Evolutionary conservation across 2,113 vertebrate species (phyloP).

Genomic region (Silurus meridionalis): DNA sequence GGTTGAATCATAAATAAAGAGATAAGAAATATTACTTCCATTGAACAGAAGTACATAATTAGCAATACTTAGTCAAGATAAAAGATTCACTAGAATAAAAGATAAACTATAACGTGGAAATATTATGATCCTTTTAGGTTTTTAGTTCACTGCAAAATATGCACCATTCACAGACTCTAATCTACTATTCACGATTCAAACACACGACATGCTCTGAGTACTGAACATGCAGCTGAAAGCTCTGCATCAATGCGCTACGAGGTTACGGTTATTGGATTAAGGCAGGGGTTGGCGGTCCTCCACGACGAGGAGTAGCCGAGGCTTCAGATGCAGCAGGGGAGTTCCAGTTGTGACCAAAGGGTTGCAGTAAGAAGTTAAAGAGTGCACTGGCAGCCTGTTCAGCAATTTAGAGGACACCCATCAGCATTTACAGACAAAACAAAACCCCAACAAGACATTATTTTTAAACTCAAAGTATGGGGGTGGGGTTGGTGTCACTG

Average conservation of each 20-base stretch:
- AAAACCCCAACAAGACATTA: constrained; percentile 41
- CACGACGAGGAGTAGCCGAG: neutral
- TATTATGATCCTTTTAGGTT: too few relatives aligned
- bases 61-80: neutral
- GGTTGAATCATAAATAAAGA: neutral
- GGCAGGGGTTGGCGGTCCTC: neutral
- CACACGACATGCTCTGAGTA: neutral
- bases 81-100: neutral
- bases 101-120: too few relatives aligned
- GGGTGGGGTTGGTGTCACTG: constrained; percentile 2
- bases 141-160: neutral
- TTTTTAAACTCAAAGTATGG: constrained; percentile 35
- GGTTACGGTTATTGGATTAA: neutral
- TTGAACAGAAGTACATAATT: neutral
- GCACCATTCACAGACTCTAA: neutral
- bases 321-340: constrained; percentile 6
- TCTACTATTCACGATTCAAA: neutral
- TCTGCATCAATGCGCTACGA: neutral
- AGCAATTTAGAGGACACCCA: constrained; percentile 42
- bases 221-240: neutral
- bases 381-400: constrained; percentile 34
- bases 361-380: constrained; percentile 18
- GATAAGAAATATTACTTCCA: neutral
- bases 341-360: constrained; percentile 14
- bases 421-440: constrained; percentile 52